phyloP scores from a whole-genome alignment of 2,797 vertebrate species.

The Xiphorhynchus erythropygius region DNA sequence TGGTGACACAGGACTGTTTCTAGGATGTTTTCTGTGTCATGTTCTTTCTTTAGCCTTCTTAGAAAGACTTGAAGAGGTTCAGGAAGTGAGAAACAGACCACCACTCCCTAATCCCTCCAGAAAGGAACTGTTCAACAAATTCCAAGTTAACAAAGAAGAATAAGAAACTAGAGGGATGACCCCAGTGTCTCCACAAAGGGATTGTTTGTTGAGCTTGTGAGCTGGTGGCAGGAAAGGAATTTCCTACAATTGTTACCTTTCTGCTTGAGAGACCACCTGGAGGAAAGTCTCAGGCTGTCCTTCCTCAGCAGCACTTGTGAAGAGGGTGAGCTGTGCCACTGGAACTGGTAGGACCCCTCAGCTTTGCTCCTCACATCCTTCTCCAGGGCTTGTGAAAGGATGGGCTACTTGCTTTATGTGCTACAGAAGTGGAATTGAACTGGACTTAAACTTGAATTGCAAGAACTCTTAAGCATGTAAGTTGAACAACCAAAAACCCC shows the following conservation, averaged over 20 bases:
- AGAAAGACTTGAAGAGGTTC: neutral
- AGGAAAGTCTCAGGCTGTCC: neutral
- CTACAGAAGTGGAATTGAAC: neutral
- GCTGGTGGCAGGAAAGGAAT: neutral
- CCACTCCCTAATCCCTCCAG: neutral
- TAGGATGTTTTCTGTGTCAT: neutral
- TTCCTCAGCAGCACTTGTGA: neutral
- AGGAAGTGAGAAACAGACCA: neutral
- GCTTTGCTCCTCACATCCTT: neutral
- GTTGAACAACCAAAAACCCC: neutral
- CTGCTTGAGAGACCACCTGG: slow-evolving; percentile 53
- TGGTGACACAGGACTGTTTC: neutral
- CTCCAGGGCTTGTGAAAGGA: neutral
- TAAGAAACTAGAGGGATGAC: neutral
- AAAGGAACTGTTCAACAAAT: neutral
- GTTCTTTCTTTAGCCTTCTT: neutral
- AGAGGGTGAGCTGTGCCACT: neutral
- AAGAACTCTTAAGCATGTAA: neutral
- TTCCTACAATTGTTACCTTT: slow-evolving; percentile 62
- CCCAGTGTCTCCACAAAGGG: neutral
- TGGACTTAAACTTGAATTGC: neutral
- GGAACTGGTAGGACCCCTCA: rapidly evolving
- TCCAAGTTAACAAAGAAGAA: neutral
- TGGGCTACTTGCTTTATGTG: rapidly evolving
- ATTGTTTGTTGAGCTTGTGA: slow-evolving; percentile 29